phyloP scores from a whole-genome alignment of 1,140 invertebrate species.

The Lerema accius region DNA sequence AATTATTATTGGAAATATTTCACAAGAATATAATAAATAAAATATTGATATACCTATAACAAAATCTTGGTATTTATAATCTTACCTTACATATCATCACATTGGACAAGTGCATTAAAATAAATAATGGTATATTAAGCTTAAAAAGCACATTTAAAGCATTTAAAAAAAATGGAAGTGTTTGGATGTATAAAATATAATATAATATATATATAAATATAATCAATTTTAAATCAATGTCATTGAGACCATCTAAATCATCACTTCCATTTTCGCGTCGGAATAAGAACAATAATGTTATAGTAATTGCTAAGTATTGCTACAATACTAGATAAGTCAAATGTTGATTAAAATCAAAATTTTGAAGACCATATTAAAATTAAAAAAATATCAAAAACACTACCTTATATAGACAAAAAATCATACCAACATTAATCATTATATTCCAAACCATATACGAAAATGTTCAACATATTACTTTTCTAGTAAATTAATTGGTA shows the following conservation, averaged over 20 bases:
- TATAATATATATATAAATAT: no score
- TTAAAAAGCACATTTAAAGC: constrained; percentile 32
- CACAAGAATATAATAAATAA: background rate
- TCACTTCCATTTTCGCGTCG: constrained; percentile 20
- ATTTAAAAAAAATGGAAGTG: constrained; percentile 13
- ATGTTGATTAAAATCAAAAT: no score
- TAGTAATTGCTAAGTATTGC: no score
- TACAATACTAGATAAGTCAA: no score
- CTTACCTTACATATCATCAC: constrained; percentile 12
- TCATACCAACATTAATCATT: no score
- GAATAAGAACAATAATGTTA: background rate
- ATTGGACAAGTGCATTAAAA: constrained; percentile 21
- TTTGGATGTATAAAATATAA: background rate
- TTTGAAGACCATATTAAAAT: no score
- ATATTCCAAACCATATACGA: background rate
- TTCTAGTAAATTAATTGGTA: background rate
- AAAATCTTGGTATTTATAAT: no score
- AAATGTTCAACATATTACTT: background rate
- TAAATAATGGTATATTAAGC: constrained; percentile 24
- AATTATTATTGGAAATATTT: constrained; percentile 1
- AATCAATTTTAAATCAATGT: no score
- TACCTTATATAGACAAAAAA: background rate
- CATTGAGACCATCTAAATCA: no score
- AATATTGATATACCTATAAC: no score
- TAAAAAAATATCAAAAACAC: background rate